Percentiles rank a stretch among this genome's conserved stretches.
phyloP scores from a whole-genome alignment of 35 echinoderm and acorn worm species.

The Diadema setosum region DNA sequence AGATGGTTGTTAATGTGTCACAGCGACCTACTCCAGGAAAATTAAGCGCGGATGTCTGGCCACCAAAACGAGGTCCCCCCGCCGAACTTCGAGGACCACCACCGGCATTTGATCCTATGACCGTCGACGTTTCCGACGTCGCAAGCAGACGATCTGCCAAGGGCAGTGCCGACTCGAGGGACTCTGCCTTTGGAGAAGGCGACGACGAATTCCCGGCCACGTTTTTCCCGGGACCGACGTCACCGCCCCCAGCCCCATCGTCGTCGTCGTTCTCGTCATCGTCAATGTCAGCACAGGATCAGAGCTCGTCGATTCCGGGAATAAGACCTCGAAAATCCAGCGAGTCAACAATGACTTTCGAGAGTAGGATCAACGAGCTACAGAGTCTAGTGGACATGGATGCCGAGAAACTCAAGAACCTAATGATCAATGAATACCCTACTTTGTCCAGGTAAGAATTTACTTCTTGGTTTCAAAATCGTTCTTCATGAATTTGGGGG shows the following conservation, averaged over 20 bases:
- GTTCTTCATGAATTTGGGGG: too few species aligned
- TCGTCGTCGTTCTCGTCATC: background rate
- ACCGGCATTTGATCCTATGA: background rate
- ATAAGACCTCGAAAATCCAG: background rate
- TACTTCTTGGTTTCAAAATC: too few species aligned
- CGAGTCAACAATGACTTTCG: slow-evolving; percentile 55
- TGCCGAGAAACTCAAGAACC: slow-evolving; percentile 72
- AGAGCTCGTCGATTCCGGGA: background rate
- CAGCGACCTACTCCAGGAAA: background rate
- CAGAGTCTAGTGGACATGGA: slow-evolving; percentile 76
- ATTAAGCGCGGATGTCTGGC: background rate
- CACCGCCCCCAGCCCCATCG: background rate
- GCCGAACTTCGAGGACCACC: background rate
- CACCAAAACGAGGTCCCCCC: background rate
- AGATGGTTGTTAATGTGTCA: background rate
- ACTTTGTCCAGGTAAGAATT: slow-evolving; percentile 71
- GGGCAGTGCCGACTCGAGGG: background rate
- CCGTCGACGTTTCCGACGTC: background rate
- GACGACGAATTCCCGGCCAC: background rate
- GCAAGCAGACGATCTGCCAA: background rate
- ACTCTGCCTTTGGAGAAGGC: background rate
- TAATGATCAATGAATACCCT: slow-evolving; percentile 87
- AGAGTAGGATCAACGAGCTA: slow-evolving; percentile 79
- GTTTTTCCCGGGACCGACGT: background rate
- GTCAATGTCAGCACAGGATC: background rate